phyloP scores from a whole-genome alignment of 1,140 invertebrate species.

The Goniozus legneri region DNA sequence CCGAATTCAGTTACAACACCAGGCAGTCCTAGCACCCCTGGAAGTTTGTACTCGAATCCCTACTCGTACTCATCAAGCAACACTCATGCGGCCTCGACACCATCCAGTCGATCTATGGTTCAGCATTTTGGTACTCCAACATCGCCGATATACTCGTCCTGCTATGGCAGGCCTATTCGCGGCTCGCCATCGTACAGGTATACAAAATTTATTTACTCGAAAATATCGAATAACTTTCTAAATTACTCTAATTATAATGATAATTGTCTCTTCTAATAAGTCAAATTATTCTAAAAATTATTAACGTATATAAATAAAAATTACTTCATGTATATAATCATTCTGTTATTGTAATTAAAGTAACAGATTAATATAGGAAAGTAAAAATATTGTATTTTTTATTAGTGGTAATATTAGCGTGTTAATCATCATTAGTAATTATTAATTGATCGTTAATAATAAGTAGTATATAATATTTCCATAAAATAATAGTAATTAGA shows the following conservation, averaged over 20 bases:
- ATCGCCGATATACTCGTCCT: constrained; percentile 28
- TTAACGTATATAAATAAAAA: neutral
- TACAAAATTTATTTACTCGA: constrained; percentile 4
- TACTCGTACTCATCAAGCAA: constrained; percentile 33
- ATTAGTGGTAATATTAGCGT: constrained; percentile 9
- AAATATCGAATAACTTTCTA: neutral
- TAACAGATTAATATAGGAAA: too few species aligned
- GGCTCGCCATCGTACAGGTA: constrained; percentile 49
- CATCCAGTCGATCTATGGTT: constrained; percentile 27
- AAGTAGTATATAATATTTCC: too few species aligned
- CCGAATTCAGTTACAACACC: constrained; percentile 48
- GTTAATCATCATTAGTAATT: too few species aligned
- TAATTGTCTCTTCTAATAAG: neutral
- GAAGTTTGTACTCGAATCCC: constrained; percentile 51
- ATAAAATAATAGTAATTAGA: too few species aligned
- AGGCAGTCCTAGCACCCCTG: constrained; percentile 55
- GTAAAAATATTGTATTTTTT: neutral
- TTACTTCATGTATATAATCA: neutral
- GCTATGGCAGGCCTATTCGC: constrained; percentile 45
- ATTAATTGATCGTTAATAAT: too few species aligned
- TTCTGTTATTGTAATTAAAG: neutral
- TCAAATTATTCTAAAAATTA: constrained; percentile 8
- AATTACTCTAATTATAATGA: neutral
- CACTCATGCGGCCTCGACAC: constrained; percentile 30
- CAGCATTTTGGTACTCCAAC: constrained; percentile 29